Conservation (phyloP, 1,140 invertebrate genomes). For the Capitella teleta region DNA sequence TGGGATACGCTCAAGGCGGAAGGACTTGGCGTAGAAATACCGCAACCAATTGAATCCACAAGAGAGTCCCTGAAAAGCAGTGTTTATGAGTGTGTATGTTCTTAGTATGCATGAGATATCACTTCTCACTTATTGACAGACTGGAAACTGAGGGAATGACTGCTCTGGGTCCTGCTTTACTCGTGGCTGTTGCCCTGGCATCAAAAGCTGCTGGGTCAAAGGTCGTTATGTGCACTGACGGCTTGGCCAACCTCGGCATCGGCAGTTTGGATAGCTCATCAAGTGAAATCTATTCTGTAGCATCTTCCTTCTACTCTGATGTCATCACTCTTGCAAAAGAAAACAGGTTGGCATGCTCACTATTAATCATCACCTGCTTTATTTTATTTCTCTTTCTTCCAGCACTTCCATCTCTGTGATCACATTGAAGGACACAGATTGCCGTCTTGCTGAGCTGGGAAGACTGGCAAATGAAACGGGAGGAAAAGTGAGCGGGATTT, state of each 20-base stretch:
- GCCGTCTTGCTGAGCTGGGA: constrained; percentile 34
- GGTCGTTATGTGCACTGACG: constrained; percentile 38
- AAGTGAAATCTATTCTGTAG: constrained; percentile 12
- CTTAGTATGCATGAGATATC: background rate
- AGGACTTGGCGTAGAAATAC: no score
- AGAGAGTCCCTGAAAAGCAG: no score
- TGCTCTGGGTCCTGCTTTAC: constrained; percentile 32
- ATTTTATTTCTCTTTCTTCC: constrained; percentile 6
- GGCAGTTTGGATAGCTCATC: constrained; percentile 19
- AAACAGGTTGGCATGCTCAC: background rate
- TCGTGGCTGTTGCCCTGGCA: constrained; percentile 28
- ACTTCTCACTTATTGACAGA: constrained; percentile 13
- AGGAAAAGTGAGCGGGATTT: constrained; percentile 25
- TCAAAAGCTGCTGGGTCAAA: constrained; percentile 30
- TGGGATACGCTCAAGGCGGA: no score
- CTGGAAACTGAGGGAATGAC: constrained; percentile 35
- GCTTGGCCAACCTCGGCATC: constrained; percentile 35
- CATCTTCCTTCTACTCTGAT: constrained; percentile 29
- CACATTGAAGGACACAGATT: constrained; percentile 36
- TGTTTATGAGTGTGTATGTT: no score
- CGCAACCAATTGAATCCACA: no score
- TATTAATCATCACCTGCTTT: background rate
- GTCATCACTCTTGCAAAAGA: constrained; percentile 22
- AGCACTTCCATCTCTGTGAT: constrained; percentile 37
- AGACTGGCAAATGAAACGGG: constrained; percentile 32